Percentiles rank a stretch among this genome's conserved stretches.
Conservation (phyloP, 2,888 invertebrate species). For the Julus scanicus region DNA sequence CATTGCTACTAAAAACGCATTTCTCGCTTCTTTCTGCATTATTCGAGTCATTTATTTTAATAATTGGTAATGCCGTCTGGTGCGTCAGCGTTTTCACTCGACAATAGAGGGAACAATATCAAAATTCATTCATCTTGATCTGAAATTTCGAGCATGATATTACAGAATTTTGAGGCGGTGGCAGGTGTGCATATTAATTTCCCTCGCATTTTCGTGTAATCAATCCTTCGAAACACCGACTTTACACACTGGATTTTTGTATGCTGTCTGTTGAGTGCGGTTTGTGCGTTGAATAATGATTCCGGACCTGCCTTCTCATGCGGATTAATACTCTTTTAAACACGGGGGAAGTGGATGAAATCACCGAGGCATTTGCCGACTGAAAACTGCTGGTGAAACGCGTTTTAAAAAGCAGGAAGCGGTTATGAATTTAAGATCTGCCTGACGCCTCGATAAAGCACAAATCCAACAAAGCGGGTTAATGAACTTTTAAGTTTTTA, state of each 20-base stretch:
- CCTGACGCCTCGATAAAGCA: not conserved
- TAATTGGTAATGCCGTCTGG: slow-evolving; percentile 24
- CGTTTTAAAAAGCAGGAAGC: not conserved
- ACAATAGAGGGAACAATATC: not conserved
- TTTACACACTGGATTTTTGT: slow-evolving; percentile 30
- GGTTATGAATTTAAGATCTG: not conserved
- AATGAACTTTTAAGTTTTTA: not conserved
- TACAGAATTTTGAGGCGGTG: slow-evolving; percentile 17
- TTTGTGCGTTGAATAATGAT: slow-evolving; percentile 39
- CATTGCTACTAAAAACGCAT: not conserved
- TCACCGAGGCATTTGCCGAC: not conserved
- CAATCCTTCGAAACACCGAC: not conserved
- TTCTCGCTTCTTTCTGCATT: not conserved
- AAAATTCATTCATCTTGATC: slow-evolving; percentile 42
- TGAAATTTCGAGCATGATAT: slow-evolving; percentile 13
- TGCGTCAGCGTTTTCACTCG: slow-evolving; percentile 20
- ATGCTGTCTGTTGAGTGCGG: slow-evolving; percentile 21
- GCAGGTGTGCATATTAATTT: slow-evolving; percentile 21
- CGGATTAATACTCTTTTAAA: slow-evolving; percentile 42
- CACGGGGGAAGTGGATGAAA: not conserved
- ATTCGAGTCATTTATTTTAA: slow-evolving; percentile 42
- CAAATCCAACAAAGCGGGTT: not conserved
- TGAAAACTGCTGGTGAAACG: not conserved
- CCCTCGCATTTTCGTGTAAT: slow-evolving; percentile 12
- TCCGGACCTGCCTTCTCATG: slow-evolving; percentile 5